These are phyloP conservation scores for Euphydryas editha DNA, from an alignment of 2,888 invertebrate genomes.

Conservation along the genomic window DNA sequence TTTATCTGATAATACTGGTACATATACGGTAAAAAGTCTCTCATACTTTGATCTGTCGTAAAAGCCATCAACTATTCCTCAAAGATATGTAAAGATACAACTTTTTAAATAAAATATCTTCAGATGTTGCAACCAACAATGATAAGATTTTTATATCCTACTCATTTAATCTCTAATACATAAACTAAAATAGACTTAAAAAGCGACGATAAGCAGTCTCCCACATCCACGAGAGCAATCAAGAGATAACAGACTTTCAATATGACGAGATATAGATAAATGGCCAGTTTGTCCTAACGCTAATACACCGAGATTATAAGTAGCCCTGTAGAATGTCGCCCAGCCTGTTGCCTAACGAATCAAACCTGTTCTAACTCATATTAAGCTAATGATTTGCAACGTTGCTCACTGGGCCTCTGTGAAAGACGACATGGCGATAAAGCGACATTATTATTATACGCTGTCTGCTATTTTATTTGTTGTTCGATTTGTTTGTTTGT, in stretches of 20 bases:
- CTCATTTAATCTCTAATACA: background rate
- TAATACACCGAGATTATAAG: constrained; percentile 42
- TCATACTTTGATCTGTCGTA: no score
- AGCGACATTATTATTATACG: constrained; percentile 13
- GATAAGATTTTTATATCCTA: background rate
- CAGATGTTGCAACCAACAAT: background rate
- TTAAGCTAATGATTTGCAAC: constrained; percentile 48
- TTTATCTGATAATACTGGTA: no score
- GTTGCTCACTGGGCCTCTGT: constrained; percentile 21
- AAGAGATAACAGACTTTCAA: constrained; percentile 31
- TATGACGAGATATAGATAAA: constrained; percentile 39
- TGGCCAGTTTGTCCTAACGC: constrained; percentile 36
- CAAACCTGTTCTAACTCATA: constrained; percentile 44
- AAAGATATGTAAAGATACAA: no score
- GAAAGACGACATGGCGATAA: background rate
- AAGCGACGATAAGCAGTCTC: background rate
- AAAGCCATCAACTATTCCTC: no score
- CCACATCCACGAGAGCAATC: constrained; percentile 7
- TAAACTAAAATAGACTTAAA: background rate
- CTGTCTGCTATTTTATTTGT: background rate
- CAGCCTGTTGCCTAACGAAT: constrained; percentile 47
- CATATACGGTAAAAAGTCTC: no score
- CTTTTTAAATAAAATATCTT: background rate
- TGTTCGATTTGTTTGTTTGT: background rate
- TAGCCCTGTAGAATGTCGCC: constrained; percentile 49